These are phyloP conservation scores for Pristionchus maxplancki DNA, from an alignment of 2,888 invertebrate genomes.

Conservation along the genomic window DNA sequence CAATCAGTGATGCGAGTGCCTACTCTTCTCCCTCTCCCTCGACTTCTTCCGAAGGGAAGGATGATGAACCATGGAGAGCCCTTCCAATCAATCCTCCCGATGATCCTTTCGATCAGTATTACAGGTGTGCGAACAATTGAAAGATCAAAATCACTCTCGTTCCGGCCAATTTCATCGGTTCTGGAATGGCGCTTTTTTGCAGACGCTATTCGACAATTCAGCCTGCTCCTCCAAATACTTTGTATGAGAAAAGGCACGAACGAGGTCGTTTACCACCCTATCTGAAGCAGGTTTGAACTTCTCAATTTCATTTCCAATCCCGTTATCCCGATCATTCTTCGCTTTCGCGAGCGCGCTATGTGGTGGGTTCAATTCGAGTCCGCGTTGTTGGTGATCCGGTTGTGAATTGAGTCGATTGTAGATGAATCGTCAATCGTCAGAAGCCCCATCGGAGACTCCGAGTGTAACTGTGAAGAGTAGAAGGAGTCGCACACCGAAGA, in stretches of 20 bases:
- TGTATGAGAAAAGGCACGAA: not conserved
- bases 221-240: not conserved
- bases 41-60: not conserved
- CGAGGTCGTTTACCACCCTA: not conserved
- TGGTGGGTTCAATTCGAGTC: not conserved
- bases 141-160: not conserved
- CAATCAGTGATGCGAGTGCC: not conserved
- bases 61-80: not conserved
- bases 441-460: not conserved
- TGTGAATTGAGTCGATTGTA: not conserved
- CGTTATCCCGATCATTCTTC: not conserved
- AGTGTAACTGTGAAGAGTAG: not conserved
- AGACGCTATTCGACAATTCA: not conserved
- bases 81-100: not conserved
- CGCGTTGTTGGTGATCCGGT: not conserved
- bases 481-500: not conserved
- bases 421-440: not conserved
- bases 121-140: not conserved
- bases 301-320: too few species aligned
- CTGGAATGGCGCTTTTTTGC: not conserved
- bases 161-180: not conserved
- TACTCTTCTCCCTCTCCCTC: not conserved
- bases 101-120: not conserved
- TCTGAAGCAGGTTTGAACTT: not conserved
- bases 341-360: not conserved